A percentile compares a stretch with the other conserved stretches of the same genome.
These are phyloP conservation scores for Herpailurus yagouaroundi DNA, from an alignment of 2,113 vertebrate genomes.

Conservation along the genomic window DNA sequence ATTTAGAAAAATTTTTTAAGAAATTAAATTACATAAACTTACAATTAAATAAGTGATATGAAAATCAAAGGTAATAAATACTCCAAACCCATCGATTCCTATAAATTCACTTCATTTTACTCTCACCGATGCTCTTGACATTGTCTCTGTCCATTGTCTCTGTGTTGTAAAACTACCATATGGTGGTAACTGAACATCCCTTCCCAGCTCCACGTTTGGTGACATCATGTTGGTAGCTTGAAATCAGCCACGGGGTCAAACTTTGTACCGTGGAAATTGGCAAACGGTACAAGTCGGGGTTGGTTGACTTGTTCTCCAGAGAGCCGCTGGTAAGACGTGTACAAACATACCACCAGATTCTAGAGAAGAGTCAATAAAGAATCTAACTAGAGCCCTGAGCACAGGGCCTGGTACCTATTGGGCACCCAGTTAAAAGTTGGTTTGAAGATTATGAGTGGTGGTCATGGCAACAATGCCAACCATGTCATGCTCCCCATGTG, in stretches of 20 bases:
- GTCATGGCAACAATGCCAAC: too few species aligned
- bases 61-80: not conserved
- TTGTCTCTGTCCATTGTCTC: not conserved
- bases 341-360: not conserved
- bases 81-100: not conserved
- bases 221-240: not conserved
- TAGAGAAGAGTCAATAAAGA: not conserved
- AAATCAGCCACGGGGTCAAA: not conserved
- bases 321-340: not conserved
- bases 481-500: rapidly evolving
- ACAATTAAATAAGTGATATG: not conserved
- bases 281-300: not conserved
- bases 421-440: not conserved
- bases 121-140: not conserved
- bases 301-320: not conserved
- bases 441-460: not conserved
- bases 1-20: not conserved
- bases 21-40: not conserved
- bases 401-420: not conserved
- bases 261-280: not conserved
- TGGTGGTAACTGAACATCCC: rapidly evolving
- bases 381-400: not conserved
- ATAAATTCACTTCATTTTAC: not conserved
- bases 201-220: not conserved
- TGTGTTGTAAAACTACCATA: not conserved